Evolutionary conservation across 1,140 invertebrate species (phyloP), one percentile per base, ranked within the genome.

Genomic region (Caenorhabditis tropicalis): DNA sequence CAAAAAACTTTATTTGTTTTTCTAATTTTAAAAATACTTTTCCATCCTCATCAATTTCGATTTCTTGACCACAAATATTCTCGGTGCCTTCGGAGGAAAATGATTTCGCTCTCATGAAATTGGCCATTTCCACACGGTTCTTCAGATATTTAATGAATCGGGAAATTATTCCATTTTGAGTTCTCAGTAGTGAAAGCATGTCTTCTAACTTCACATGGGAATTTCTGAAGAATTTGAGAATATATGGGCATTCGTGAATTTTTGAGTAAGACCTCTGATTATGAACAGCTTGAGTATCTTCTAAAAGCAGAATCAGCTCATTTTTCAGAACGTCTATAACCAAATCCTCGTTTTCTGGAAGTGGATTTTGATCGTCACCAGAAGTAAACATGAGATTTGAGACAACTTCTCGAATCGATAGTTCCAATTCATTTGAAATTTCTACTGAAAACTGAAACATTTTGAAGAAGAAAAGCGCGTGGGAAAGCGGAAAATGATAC

Each of bases 111-210:
- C n/a, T 74, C 65, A 74, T 12, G 24, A 74, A 74, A 10, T 1
- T n/a, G 9, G 65, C 33, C 65, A 74, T 74, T 43, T 74, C 65
- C 5, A 74, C 65, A 12, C 65, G 33, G 43, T 74, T 74, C 24
- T 74, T 39, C 19, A 74, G 9, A 24, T 74, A 74, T 12, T 74
- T 74, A 10, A 74, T 43, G n/a, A 74, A 74, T 43, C 65, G 16
- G 43, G 19, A 43, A 24, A 74, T 7, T 5, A 74, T 24, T 43
- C 65, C 65, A 6, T 2, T 74, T 74, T 74, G 36, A 46, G 10
- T 10, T 39, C 21, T 43, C n/a, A 74, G 12, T 5, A 74, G 5
- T 10, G 33, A 36, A 2, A 74, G 65, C 36, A 74, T 74, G 10
- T 74, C n/a, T 3, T 43, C 36, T 21, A 74, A 15, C 9, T 43